These are phyloP conservation scores for Aphelinus certus DNA, from an alignment of 1,140 invertebrate species.

Conservation along the genomic window DNA sequence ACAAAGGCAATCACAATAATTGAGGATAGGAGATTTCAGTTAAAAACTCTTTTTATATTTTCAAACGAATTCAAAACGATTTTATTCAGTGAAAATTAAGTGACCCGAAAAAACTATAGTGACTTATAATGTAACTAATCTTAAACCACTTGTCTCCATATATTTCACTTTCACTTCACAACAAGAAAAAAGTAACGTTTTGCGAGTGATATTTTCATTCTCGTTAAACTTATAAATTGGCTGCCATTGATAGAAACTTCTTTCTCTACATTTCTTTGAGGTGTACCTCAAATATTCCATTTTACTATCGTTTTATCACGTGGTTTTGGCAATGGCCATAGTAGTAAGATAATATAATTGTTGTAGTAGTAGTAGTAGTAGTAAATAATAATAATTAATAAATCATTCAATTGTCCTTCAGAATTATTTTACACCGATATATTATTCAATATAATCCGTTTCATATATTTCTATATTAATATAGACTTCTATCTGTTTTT, in stretches of 20 bases:
- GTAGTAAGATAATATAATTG: slow-evolving; percentile 40
- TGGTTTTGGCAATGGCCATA: slow-evolving; percentile 35
- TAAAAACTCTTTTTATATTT: slow-evolving; percentile 12
- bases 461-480: slow-evolving; percentile 63
- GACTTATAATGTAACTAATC: slow-evolving; percentile 33
- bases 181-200: slow-evolving; percentile 33
- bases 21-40: slow-evolving; percentile 21
- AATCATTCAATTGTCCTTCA: slow-evolving; percentile 62
- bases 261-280: slow-evolving; percentile 23
- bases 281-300: slow-evolving; percentile 25
- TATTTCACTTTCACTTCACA: slow-evolving; percentile 32
- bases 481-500: slow-evolving; percentile 61
- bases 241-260: slow-evolving; percentile 32
- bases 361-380: slow-evolving; percentile 36
- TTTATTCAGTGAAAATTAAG: slow-evolving; percentile 38
- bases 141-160: slow-evolving; percentile 22
- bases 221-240: slow-evolving; percentile 29
- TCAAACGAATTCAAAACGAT: slow-evolving; percentile 38
- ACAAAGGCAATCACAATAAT: slow-evolving; percentile 10
- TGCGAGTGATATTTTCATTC: slow-evolving; percentile 21
- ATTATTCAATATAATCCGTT: slow-evolving; percentile 65
- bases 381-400: slow-evolving; percentile 52
- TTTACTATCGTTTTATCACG: slow-evolving; percentile 34
- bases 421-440: slow-evolving; percentile 66
- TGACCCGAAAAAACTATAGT: slow-evolving; percentile 32